Evolutionary conservation across 2,888 invertebrate species (phyloP), one percentile per base, ranked within the genome.

Genomic region (Apodemia mormo): DNA sequence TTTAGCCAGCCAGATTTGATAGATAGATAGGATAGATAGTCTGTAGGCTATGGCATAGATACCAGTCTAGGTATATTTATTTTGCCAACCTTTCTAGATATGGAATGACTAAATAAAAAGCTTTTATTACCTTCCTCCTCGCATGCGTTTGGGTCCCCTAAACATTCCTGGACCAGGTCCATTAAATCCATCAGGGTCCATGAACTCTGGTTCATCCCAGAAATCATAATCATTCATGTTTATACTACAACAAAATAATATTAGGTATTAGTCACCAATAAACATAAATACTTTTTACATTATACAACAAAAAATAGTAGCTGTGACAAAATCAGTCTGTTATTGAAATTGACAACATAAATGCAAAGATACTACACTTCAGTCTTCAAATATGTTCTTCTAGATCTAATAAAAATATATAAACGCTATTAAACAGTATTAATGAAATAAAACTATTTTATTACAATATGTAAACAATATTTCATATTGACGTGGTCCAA

Each of bases 191-290:
- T 56, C 22, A 1, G 56, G 56, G 56, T 56, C 56, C 56, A 56
- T 56, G 22, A 56, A 56, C 56, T 56, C 56, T 8, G 56, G 56
- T 14, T 56, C 56, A 56, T 56, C 56, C 56, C 56, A 56, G 7
- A 56, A 56, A 29, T 56, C 56, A 22, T 22, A 56, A 4, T 56
- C 22, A 29, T 56, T 56, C 56, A 56, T 56, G 56, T 56, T 56
- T 5, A 9, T 22, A 56, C 56, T 56, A 29, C 29, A 56, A 56
- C 22, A 56, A 56, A 29, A 56, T 56, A 56, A 22, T 8, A 52
- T 9, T 6, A 14, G 5, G 8, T 52, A 8, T 12, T 14, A n/a
- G n/a, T 52, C 4, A 14, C 12, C 9, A 49, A 49, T 2, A 8
- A 49, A 49, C 1, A 49, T 2, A 1, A 49, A 4, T 5, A 10